Percentiles rank a stretch among this genome's conserved stretches.
phyloP scores from a whole-genome alignment of 2,113 vertebrate genomes.

The Onychorhynchus coronatus region DNA sequence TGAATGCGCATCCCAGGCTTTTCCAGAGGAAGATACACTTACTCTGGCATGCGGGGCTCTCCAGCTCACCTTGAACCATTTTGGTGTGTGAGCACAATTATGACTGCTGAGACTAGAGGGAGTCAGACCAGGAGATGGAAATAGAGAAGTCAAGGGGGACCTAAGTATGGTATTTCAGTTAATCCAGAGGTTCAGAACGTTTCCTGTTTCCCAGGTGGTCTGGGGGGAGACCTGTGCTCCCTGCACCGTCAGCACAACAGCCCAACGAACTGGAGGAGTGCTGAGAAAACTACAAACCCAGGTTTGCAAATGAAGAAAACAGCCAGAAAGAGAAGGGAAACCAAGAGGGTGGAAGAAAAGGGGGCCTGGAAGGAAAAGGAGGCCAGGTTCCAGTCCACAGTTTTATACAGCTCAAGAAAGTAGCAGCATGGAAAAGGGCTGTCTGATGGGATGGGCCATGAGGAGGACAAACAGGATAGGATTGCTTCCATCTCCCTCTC shows the following conservation, averaged over 20 bases:
- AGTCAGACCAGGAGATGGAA: constrained; percentile 9
- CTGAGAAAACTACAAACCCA: neutral
- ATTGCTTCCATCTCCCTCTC: neutral
- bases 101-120: neutral
- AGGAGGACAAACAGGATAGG: neutral
- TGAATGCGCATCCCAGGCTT: neutral
- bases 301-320: neutral
- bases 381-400: neutral
- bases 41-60: neutral
- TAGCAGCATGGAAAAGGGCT: neutral
- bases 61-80: neutral
- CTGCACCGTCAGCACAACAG: constrained; percentile 18
- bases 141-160: constrained; percentile 34
- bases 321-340: neutral
- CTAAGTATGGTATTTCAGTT: neutral
- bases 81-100: neutral
- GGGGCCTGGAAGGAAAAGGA: neutral
- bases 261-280: neutral
- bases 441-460: neutral
- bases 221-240: neutral
- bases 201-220: constrained; percentile 60
- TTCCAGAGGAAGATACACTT: neutral
- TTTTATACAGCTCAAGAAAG: neutral
- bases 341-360: neutral
- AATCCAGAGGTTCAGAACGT: neutral